A percentile compares a stretch with the other conserved stretches of the same genome.
phyloP scores from a whole-genome alignment of 2,888 invertebrate genomes.

The Neelides folsomi region DNA sequence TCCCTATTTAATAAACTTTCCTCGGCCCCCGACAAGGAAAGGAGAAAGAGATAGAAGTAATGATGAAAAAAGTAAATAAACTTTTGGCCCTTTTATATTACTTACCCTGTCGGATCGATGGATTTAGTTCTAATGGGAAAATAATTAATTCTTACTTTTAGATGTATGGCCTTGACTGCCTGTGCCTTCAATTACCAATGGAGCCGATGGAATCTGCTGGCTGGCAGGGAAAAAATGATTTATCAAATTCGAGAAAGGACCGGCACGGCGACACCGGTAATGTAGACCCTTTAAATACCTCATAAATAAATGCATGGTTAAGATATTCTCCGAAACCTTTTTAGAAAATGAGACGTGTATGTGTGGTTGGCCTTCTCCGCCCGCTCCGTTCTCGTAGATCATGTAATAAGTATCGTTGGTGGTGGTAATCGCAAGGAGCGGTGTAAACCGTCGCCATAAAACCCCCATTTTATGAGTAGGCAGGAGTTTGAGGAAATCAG shows the following conservation, averaged over 20 bases:
- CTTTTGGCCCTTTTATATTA: not conserved
- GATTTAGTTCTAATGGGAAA: not conserved
- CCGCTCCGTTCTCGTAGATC: too few species aligned
- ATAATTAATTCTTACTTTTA: slow-evolving; percentile 40
- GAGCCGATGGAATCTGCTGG: slow-evolving; percentile 55
- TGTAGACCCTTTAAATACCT: too few species aligned
- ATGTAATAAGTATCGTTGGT: too few species aligned
- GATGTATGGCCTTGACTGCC: slow-evolving; percentile 61
- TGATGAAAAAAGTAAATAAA: not conserved
- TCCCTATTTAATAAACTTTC: too few species aligned
- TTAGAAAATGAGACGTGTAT: too few species aligned
- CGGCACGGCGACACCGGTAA: slow-evolving; percentile 34
- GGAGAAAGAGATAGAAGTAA: not conserved
- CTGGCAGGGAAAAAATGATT: slow-evolving; percentile 49
- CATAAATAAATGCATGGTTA: too few species aligned
- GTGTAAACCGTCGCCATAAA: too few species aligned
- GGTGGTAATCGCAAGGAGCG: too few species aligned
- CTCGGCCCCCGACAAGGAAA: not conserved
- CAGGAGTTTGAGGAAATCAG: too few species aligned
- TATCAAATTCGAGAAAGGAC: slow-evolving; percentile 52
- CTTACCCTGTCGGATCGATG: not conserved
- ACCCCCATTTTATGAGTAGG: too few species aligned
- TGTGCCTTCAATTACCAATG: slow-evolving; percentile 65
- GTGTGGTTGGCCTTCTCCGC: too few species aligned
- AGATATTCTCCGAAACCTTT: too few species aligned